Conservation (phyloP, 2,888 invertebrate genomes). For the Acanthosepion pharaonis region DNA sequence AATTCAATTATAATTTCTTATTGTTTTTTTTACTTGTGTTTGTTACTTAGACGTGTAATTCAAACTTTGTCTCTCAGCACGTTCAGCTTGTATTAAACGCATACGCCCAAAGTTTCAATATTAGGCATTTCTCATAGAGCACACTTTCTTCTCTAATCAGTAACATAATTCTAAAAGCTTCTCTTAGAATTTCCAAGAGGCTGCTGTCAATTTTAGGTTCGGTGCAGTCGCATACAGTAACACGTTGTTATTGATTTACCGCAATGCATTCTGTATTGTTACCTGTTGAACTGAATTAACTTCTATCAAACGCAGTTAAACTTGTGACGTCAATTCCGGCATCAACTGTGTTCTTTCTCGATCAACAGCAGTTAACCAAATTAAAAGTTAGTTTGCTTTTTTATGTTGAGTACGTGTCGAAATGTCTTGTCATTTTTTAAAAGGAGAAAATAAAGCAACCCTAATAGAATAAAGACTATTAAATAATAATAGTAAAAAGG, state of each 20-base stretch:
- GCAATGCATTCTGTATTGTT: neutral
- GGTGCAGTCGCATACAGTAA: neutral
- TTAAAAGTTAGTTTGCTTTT: neutral
- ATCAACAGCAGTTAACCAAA: neutral
- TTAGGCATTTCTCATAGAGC: no score
- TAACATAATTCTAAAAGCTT: no score
- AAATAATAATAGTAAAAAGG: no score
- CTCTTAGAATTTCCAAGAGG: no score
- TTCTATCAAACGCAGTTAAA: neutral
- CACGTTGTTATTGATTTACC: neutral
- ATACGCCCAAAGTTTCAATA: no score
- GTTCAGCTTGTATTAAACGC: no score
- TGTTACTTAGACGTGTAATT: no score
- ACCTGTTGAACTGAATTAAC: neutral
- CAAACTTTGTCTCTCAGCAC: no score
- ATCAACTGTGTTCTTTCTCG: neutral
- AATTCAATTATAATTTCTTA: no score
- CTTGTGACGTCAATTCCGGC: neutral
- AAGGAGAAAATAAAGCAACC: neutral
- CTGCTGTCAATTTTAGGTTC: no score
- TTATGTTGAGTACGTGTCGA: neutral
- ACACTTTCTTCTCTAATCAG: no score
- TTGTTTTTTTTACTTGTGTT: no score
- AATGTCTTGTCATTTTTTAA: neutral
- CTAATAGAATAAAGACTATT: neutral